Evolutionary conservation across 2,797 vertebrate species (phyloP).

Genomic region (Monodelphis domestica): DNA sequence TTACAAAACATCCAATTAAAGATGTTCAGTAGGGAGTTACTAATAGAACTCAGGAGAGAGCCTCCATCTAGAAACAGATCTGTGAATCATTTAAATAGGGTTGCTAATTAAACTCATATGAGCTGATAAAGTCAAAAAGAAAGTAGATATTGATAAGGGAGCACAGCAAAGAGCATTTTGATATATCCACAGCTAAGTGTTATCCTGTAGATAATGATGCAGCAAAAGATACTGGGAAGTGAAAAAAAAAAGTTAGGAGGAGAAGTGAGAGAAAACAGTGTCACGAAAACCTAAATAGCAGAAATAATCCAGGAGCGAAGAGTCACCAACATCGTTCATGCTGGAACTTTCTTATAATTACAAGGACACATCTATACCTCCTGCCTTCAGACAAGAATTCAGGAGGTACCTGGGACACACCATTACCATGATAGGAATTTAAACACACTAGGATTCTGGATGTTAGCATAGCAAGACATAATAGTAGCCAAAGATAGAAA

Average conservation of each 20-base stretch:
- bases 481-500: neutral
- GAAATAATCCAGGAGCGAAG: neutral
- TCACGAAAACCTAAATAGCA: neutral
- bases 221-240: neutral
- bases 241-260: neutral
- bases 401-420: neutral
- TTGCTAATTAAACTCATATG: neutral
- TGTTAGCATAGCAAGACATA: neutral
- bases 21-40: neutral
- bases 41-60: neutral
- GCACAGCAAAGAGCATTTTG: neutral
- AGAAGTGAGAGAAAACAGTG: neutral
- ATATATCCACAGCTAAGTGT: neutral
- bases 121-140: neutral
- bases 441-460: neutral
- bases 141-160: neutral
- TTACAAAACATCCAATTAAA: neutral
- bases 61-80: neutral
- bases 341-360: neutral
- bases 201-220: too few species aligned
- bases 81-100: neutral
- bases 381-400: neutral
- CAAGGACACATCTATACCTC: neutral
- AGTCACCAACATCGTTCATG: neutral
- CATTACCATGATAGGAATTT: neutral